Conservation (phyloP, 2,113 vertebrate species). For the Nettapus auritus region DNA sequence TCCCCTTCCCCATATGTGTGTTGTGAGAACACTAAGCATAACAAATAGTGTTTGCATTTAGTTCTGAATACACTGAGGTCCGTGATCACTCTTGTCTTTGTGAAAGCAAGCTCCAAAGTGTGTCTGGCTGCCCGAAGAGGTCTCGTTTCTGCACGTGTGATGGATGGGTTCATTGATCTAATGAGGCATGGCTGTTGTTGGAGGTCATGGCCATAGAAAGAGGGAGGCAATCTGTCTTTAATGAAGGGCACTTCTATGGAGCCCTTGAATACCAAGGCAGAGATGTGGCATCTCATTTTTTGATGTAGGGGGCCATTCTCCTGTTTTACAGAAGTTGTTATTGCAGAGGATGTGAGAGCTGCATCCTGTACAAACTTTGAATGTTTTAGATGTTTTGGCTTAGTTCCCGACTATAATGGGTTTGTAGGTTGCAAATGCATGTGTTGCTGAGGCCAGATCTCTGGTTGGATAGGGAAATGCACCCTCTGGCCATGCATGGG, state of each 20-base stretch:
- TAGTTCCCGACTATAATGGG: neutral
- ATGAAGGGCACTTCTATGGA: neutral
- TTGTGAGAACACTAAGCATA: neutral
- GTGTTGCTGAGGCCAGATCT: neutral
- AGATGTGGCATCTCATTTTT: neutral
- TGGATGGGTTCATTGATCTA: neutral
- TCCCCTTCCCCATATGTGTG: neutral
- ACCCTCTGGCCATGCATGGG: neutral
- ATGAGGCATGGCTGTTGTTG: conserved; percentile 12
- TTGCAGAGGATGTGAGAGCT: neutral
- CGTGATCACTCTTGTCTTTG: neutral
- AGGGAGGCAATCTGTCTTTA: conserved; percentile 8
- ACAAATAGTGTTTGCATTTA: conserved; percentile 17
- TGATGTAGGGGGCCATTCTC: neutral
- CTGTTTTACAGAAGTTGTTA: neutral
- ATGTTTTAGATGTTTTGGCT: neutral
- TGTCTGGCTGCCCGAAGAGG: neutral
- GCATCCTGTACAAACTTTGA: neutral
- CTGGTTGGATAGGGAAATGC: neutral
- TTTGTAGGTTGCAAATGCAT: neutral
- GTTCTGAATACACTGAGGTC: neutral
- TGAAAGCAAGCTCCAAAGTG: neutral
- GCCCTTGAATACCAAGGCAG: neutral
- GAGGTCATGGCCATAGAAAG: neutral
- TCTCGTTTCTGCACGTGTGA: neutral